A percentile compares a stretch with the other conserved stretches of the same genome.
These are phyloP conservation scores for Scyliorhinus canicula DNA, from an alignment of 2,797 vertebrate species.

Conservation along the genomic window DNA sequence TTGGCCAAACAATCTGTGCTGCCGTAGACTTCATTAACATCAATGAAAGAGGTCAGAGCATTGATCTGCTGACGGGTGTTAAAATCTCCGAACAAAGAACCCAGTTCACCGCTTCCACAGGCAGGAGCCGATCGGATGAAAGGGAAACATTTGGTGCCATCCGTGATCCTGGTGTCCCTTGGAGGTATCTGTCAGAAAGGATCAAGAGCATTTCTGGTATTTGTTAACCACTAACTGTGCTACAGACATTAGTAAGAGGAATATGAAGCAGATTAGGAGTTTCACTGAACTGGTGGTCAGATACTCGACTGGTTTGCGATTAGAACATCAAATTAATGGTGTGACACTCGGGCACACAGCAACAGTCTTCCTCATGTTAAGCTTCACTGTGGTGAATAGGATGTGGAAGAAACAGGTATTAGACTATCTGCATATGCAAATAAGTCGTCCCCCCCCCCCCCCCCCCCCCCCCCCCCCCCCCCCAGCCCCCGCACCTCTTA, in stretches of 20 bases:
- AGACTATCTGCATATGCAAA: background rate
- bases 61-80: constrained; percentile 30
- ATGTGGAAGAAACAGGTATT: background rate
- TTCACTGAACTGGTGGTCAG: background rate
- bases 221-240: background rate
- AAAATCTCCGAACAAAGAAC: background rate
- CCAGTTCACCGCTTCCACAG: background rate
- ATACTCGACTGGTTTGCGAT: background rate
- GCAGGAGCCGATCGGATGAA: constrained; percentile 34
- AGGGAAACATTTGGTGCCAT: background rate
- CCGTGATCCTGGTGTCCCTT: background rate
- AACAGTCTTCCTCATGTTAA: background rate
- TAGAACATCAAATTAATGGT: background rate
- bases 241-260: background rate
- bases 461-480: no score
- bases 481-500: no score
- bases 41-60: background rate
- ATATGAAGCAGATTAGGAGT: no score
- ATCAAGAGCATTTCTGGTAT: background rate
- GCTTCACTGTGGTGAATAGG: background rate
- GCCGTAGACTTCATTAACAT: constrained; percentile 19
- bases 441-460: background rate
- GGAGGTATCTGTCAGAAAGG: background rate
- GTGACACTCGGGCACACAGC: background rate
- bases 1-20: constrained; percentile 13